Base-by-base conservation (phyloP, 2,797 vertebrate species). In the Ceryle rudis region DNA sequence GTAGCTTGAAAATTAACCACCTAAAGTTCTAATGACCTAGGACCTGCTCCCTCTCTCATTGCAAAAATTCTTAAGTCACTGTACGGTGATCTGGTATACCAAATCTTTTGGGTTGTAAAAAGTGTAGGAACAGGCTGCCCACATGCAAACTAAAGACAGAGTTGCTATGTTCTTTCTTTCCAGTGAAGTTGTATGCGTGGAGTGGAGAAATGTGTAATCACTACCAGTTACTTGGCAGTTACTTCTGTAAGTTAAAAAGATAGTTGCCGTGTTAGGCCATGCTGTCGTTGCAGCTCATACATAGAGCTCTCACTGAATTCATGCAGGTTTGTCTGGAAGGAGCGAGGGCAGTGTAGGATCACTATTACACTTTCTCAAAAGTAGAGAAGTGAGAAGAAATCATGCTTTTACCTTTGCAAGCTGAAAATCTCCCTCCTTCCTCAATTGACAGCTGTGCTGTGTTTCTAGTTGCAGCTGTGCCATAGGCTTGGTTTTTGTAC, bases 161-260 rank as follows among this genome's bases (percentile, higher is more conserved):
- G 39, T 25, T 90, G 65, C 67, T 91, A 25, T 16, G 74, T 60
- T 82, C 47, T 87, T 82, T 79, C 81, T 91, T 95, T 95, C 85
- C 90, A 93, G 55, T 44, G 86, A 81, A 91, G 88, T 71, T 94
- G 81, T 74, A 66, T 67, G 57, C 71, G 31, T 18, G 26, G 64
- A 82, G 72, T 72, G 42, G 57, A 66, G 91, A 91, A 86, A 94
- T 77, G 77, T 78, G 66, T 95, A 92, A 95, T 96, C 84, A 84
- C 64, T 87, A 94, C 86, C 91, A 90, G 89, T 81, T 92, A 80
- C 73, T 93, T 91, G 93, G 86, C 86, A 95, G 75, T 66, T 81
- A 58, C 78, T 91, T 82, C 60, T 84, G 31, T 25, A 80, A 74
- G 78, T 86, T 77, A 80, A 83, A 90, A 91, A 86, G 52, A 73